These are phyloP conservation scores for Galbula dea DNA, from an alignment of 2,113 vertebrate genomes.

Conservation along the genomic window DNA sequence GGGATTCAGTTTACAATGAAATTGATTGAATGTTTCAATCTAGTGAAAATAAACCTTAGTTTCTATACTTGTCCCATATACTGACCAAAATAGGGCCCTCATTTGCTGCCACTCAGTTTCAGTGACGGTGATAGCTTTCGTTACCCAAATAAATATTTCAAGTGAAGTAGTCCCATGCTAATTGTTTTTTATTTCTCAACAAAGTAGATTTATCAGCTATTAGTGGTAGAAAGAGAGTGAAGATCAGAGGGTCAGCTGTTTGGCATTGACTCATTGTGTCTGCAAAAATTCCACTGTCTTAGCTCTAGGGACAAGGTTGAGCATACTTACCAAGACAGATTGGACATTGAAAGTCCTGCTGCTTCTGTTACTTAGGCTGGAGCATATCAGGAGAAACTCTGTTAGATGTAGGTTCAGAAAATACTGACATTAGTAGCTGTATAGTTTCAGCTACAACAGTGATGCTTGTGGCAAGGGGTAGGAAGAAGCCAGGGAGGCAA, in stretches of 20 bases:
- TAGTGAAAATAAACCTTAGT: neutral
- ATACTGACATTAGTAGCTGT: neutral
- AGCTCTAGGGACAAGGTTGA: neutral
- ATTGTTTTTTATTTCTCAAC: neutral
- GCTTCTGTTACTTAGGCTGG: neutral
- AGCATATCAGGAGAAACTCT: neutral
- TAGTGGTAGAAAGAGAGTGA: neutral
- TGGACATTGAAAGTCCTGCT: neutral
- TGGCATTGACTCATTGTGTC: neutral
- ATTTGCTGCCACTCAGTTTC: neutral
- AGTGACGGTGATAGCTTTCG: neutral
- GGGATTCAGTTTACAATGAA: neutral
- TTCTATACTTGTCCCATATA: neutral
- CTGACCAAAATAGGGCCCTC: neutral
- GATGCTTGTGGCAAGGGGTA: neutral
- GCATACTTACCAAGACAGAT: neutral
- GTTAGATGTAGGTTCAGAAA: neutral
- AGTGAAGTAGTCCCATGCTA: neutral
- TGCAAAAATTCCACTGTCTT: neutral
- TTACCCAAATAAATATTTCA: constrained; percentile 14
- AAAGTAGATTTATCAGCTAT: neutral
- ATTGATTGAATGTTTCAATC: neutral
- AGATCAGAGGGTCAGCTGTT: neutral
- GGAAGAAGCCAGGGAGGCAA: neutral
- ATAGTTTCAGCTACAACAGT: neutral